phyloP scores from a whole-genome alignment of 2,113 vertebrate species.

The Calidris pygmaea region DNA sequence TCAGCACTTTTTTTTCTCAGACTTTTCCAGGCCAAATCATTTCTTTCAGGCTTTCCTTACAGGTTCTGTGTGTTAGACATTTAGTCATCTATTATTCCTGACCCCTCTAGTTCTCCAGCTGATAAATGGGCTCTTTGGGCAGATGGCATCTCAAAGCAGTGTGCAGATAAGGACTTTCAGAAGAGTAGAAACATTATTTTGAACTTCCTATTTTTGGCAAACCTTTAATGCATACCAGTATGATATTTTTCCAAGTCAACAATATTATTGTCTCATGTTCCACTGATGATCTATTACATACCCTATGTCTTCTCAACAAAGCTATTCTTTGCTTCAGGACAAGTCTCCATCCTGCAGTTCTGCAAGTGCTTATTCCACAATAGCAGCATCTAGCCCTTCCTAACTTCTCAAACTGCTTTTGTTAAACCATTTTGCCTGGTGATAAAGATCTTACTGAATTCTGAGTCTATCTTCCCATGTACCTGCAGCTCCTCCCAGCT shows the following conservation, averaged over 20 bases:
- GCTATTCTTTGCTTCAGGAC: neutral
- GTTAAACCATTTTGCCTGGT: neutral
- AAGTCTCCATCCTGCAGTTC: neutral
- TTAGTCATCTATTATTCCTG: neutral
- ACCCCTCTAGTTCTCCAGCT: neutral
- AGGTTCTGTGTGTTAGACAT: neutral
- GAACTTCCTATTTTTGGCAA: neutral
- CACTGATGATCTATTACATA: neutral
- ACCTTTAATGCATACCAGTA: neutral
- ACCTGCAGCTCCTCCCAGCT: neutral
- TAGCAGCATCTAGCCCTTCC: neutral
- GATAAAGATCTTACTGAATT: neutral
- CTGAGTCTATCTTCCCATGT: neutral
- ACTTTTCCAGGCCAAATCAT: neutral
- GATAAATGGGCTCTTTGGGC: neutral
- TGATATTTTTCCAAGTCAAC: neutral
- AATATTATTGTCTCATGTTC: neutral
- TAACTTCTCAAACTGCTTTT: neutral
- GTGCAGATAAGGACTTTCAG: neutral
- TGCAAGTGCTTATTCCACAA: constrained; percentile 18
- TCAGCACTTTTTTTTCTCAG: too few relatives aligned
- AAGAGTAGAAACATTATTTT: neutral
- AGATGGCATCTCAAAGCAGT: neutral
- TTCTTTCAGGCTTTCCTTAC: neutral
- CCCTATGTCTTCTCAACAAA: neutral